Conservation (phyloP, 2,797 vertebrate genomes). For the Scyliorhinus canicula region DNA sequence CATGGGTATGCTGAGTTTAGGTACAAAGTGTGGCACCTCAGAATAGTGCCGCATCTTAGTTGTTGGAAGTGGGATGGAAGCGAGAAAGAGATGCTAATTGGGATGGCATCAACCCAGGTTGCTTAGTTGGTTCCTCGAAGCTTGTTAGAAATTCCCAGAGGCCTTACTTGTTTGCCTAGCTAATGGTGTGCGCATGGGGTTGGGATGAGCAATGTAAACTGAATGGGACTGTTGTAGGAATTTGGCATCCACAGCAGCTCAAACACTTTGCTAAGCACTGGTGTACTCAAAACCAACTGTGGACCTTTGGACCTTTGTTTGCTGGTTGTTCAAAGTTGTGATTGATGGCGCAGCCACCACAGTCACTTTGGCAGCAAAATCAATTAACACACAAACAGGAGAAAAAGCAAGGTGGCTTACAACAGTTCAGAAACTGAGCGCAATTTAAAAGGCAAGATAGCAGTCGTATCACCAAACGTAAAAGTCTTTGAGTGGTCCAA, state of each 20-base stretch:
- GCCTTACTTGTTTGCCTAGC: background rate
- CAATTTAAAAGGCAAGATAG: background rate
- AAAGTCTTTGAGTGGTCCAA: background rate
- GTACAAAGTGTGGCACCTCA: background rate
- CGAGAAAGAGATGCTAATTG: background rate
- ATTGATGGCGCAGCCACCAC: background rate
- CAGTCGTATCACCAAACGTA: background rate
- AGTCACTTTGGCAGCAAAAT: background rate
- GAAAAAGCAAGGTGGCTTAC: background rate
- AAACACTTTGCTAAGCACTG: background rate
- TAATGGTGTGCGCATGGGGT: background rate
- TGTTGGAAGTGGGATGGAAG: background rate
- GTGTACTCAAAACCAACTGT: background rate
- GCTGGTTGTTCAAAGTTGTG: background rate
- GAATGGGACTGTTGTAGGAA: too few species aligned
- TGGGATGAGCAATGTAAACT: background rate
- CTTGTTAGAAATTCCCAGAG: background rate
- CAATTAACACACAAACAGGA: background rate
- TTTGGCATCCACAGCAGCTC: background rate
- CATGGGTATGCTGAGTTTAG: background rate
- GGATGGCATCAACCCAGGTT: background rate
- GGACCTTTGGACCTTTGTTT: constrained; percentile 9
- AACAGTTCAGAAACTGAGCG: background rate
- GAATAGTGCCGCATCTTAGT: background rate
- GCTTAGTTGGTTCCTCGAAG: background rate